Evolutionary conservation across 2,888 invertebrate species (phyloP), one percentile per base, ranked within the genome.

Genomic region (Leptinotarsa rubiginosa): DNA sequence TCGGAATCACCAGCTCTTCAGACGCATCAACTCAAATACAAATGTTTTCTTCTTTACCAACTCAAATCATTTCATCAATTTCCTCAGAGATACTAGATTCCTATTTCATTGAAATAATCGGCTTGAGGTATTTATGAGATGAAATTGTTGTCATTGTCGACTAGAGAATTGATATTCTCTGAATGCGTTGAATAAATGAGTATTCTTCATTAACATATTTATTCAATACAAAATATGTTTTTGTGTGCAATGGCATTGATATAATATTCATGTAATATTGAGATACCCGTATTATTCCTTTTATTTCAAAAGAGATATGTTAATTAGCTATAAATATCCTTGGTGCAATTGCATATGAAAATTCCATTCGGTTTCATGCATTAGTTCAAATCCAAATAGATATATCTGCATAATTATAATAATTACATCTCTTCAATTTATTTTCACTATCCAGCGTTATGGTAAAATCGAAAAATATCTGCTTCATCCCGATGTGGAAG

Each of bases 241-340:
- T 74, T 72, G 69, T 70, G 50, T 49, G 62, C 52, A 74, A 59
- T 70, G 73, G 71, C 75, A 76, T 74, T 73, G 74, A 76, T 76
- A 74, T 78, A 78, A 76, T 76, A 76, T 78, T 75, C 74, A 75
- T 73, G 76, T 65, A 69, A 75, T 72, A 73, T 75, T 56, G 67
- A 75, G 72, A 79, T 77, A 76, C 77, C 75, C 77, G 79, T 76
- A 77, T 77, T 75, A 73, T 75, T 76, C 70, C 73, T 77, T 75
- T 77, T 75, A 78, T 73, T 76, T 75, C 67, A 65, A 65, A 75
- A 76, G 76, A 73, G 72, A 73, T 77, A 77, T 77, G 77, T 76
- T 79, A 77, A 76, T 78, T 72, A 75, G 65, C 72, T 65, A 77
- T 78, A 79, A 77, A 79, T 78, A 77, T 78, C 76, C 76, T 73